A percentile compares a stretch with the other conserved stretches of the same genome.
Conservation (phyloP, 2,797 vertebrate genomes). For the Chromis chromis region DNA sequence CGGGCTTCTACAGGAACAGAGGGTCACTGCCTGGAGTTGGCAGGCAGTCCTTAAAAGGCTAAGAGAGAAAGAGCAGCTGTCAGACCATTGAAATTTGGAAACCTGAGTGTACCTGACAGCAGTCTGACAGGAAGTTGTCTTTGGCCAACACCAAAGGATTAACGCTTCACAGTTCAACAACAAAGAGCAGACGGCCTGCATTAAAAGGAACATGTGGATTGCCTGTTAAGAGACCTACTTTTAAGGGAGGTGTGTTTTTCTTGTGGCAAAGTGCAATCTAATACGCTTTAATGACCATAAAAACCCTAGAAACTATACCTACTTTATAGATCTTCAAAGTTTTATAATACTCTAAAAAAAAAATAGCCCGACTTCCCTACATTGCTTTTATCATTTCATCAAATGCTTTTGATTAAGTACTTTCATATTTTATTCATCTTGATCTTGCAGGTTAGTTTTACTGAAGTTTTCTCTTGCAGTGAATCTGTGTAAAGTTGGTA, state of each 20-base stretch:
- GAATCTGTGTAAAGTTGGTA: background rate
- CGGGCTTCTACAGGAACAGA: constrained; percentile 64
- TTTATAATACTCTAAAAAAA: background rate
- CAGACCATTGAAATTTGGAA: constrained; percentile 53
- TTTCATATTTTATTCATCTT: background rate
- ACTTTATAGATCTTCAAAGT: background rate
- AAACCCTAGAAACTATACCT: background rate
- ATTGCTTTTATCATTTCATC: background rate
- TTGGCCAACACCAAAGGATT: constrained; percentile 52
- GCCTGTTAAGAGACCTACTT: background rate
- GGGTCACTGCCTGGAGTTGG: constrained; percentile 67
- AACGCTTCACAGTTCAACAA: constrained; percentile 28
- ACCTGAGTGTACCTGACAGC: constrained; percentile 63
- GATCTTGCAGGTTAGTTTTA: background rate
- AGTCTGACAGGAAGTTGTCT: constrained; percentile 74
- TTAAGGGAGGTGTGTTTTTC: background rate
- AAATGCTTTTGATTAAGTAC: background rate
- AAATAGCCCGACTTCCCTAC: background rate
- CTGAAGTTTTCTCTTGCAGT: background rate
- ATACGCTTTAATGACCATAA: background rate
- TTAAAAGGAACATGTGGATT: background rate
- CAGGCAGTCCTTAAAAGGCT: constrained; percentile 69
- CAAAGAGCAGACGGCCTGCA: constrained; percentile 18
- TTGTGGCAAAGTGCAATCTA: background rate
- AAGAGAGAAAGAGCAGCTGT: constrained; percentile 66